Base-by-base conservation (phyloP, 2,888 invertebrate genomes). In the Andrena chrysosceles region DNA sequence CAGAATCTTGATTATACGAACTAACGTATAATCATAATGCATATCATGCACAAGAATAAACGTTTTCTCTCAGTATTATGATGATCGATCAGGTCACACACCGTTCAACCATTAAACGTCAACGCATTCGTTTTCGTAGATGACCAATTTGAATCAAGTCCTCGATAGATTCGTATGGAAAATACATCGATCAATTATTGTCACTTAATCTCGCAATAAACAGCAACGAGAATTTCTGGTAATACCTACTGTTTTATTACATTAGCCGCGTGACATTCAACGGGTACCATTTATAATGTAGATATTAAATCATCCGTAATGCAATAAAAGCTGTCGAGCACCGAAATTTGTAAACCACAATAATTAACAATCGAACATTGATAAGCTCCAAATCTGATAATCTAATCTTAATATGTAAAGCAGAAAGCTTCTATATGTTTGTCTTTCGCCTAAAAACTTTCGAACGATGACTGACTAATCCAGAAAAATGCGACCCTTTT, bases 141-240 rank as follows among this genome's bases (percentile, higher is more conserved):
- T 16, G 20, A 20, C 52, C 23, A 56, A 56, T 56, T 10, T 10
- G 23, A 56, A 56, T 20, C 4, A 56, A 56, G 20, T 56, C 10
- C 10, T 26, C 56, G 23, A 26, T 56, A 13, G 23, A 26, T 23
- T 23, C 56, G 1, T 26, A 56, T 23, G 10, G 23, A 56, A 26
- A 56, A 26, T 8, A 13, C 23, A 56, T 56, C 56, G 23, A 56
- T 56, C 56, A 56, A 56, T 56, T 56, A 56, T 56, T 56, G 56
- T 26, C 23, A 10, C 23, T 23, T 26, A 26, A 10, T 13, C 26
- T 3, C 23, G 10, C 20, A 13, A 4, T 8, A 26, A 56, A 10
- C 0, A 56, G 10, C 1, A 10, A 23, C 20, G 23, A 23, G 26
- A 26, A 26, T 56, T 26, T 26, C 23, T 26, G 23, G 20, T 26